Percentiles rank a stretch among this genome's conserved stretches.
phyloP scores from a whole-genome alignment of 1,140 invertebrate genomes.

The Argopecten irradians region DNA sequence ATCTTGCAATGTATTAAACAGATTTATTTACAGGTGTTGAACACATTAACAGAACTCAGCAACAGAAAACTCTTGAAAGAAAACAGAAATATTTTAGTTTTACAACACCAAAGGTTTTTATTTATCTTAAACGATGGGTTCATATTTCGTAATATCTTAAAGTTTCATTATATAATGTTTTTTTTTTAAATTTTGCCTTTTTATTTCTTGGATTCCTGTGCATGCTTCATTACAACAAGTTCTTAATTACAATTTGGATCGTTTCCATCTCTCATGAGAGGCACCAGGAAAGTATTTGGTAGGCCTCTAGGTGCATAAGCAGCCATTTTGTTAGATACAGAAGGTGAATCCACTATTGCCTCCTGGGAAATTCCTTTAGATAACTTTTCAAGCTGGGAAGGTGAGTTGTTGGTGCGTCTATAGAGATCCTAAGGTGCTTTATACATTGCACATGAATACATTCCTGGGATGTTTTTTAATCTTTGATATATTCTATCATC shows the following conservation, averaged over 20 bases:
- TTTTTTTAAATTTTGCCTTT: neutral
- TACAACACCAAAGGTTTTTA: neutral
- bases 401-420: neutral
- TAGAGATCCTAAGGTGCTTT: neutral
- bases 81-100: neutral
- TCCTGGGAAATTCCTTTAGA: neutral
- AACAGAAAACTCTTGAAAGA: neutral
- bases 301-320: neutral
- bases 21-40: conserved; percentile 9
- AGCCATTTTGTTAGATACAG: neutral
- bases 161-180: neutral
- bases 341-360: neutral
- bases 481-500: neutral
- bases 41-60: conserved; percentile 6
- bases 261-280: neutral
- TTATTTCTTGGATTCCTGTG: neutral
- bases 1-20: conserved; percentile 11
- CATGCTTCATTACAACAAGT: neutral
- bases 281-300: neutral
- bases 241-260: neutral
- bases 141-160: too few relatives aligned
- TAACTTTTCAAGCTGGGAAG: neutral
- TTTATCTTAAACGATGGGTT: neutral
- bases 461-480: neutral
- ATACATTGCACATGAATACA: neutral